These are phyloP conservation scores for Rhyzopertha dominica DNA, from an alignment of 1,140 invertebrate genomes.

Conservation along the genomic window DNA sequence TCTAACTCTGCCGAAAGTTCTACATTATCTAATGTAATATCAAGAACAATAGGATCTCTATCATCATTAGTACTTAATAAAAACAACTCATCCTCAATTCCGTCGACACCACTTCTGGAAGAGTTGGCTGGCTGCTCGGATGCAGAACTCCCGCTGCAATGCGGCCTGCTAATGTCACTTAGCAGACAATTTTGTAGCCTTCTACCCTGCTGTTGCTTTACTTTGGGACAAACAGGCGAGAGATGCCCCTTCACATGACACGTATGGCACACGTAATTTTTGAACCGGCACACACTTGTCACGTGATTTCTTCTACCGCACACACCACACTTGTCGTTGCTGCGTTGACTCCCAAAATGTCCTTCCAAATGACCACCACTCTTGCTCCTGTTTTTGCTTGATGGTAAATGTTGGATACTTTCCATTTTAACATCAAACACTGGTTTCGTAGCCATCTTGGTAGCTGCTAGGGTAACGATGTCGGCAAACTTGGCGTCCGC, in stretches of 20 bases:
- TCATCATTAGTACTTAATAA: constrained; percentile 2
- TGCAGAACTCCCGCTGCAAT: no score
- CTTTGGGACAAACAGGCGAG: constrained; percentile 5
- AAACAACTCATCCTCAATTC: constrained; percentile 2
- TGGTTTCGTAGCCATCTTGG: no score
- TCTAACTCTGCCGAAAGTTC: constrained; percentile 2
- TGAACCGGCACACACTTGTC: no score
- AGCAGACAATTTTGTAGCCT: neutral
- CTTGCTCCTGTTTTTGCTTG: constrained; percentile 2
- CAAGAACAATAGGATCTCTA: constrained; percentile 3
- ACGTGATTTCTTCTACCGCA: constrained; percentile 6
- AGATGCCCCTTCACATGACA: constrained; percentile 1
- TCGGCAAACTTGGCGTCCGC: neutral
- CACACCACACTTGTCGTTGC: neutral
- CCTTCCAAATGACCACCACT: neutral
- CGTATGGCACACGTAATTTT: no score
- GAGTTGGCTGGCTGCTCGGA: no score
- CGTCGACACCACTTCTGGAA: no score
- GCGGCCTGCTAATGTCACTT: constrained; percentile 11
- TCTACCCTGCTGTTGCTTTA: neutral
- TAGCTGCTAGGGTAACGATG: neutral
- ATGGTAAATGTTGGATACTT: neutral
- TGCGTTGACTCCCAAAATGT: neutral
- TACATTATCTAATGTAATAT: constrained; percentile 1
- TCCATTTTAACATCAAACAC: neutral